Evolutionary conservation across 2,797 vertebrate species (phyloP).

Genomic region (Varecia variegata): DNA sequence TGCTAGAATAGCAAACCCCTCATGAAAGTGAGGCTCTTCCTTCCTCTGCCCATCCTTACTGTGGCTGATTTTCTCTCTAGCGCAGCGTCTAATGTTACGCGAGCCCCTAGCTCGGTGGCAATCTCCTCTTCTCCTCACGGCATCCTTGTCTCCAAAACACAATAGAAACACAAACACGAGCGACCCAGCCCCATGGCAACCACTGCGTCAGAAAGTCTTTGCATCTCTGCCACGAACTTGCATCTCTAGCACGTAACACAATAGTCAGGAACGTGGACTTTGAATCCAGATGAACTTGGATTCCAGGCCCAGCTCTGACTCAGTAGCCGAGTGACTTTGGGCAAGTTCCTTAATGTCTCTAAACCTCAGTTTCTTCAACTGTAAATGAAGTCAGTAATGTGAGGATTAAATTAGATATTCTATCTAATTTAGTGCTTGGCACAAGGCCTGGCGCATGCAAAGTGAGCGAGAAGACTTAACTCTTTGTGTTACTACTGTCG

Average conservation of each 20-base stretch:
- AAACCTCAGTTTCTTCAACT: background rate
- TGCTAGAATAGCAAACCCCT: background rate
- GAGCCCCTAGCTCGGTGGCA: background rate
- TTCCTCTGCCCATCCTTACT: background rate
- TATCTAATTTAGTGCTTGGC: accelerated
- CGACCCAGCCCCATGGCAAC: background rate
- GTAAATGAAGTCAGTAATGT: background rate
- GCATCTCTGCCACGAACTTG: background rate
- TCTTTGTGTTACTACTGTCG: background rate
- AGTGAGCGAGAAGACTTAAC: background rate
- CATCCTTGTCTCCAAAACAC: background rate
- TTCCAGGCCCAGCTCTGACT: background rate
- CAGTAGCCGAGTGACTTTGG: background rate
- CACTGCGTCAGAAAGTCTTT: background rate
- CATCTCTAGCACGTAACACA: accelerated
- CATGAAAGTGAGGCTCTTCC: background rate
- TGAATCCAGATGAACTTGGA: background rate
- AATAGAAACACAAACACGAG: accelerated
- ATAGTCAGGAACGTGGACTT: background rate
- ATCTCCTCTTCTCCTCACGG: background rate
- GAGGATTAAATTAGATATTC: background rate
- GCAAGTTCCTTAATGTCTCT: background rate
- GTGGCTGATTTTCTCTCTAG: background rate
- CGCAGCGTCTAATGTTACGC: accelerated
- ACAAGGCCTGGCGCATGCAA: background rate